Conservation (phyloP, 2,888 invertebrate species). For the Vannuccia rotundouncinata region DNA sequence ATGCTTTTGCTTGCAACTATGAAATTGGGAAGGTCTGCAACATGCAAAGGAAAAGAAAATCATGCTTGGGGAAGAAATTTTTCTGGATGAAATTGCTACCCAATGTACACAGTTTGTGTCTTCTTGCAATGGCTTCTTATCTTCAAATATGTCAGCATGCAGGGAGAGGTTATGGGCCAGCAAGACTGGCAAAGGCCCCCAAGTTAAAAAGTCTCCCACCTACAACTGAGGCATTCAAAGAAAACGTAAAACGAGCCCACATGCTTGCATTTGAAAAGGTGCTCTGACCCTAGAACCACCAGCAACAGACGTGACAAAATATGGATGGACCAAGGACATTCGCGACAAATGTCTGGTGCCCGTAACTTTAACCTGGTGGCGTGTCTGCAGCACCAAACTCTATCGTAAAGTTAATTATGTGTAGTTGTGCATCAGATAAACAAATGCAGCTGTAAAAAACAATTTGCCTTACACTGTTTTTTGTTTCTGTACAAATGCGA, state of each 20-base stretch:
- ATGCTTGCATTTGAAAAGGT: background rate
- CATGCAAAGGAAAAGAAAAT: too few species aligned
- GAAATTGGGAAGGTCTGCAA: too few species aligned
- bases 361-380: conserved; percentile 3
- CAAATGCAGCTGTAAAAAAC: background rate
- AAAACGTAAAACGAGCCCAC: conserved; percentile 19
- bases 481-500: too few species aligned
- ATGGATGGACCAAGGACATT: conserved; percentile 7
- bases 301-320: too few species aligned
- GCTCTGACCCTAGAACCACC: background rate
- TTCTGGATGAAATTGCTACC: background rate
- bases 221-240: conserved; percentile 19
- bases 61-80: background rate
- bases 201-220: background rate
- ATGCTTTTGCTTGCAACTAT: too few species aligned
- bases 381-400: conserved; percentile 17
- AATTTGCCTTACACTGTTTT: too few species aligned
- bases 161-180: conserved; percentile 6
- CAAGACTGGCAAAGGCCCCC: conserved; percentile 3
- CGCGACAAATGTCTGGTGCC: background rate
- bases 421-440: background rate
- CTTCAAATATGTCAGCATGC: conserved; percentile 3
- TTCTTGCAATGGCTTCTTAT: conserved; percentile 15
- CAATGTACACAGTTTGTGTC: background rate
- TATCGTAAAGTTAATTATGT: conserved; percentile 8